Base-by-base conservation (phyloP, 2,888 invertebrate species). In the Taenaris catops region DNA sequence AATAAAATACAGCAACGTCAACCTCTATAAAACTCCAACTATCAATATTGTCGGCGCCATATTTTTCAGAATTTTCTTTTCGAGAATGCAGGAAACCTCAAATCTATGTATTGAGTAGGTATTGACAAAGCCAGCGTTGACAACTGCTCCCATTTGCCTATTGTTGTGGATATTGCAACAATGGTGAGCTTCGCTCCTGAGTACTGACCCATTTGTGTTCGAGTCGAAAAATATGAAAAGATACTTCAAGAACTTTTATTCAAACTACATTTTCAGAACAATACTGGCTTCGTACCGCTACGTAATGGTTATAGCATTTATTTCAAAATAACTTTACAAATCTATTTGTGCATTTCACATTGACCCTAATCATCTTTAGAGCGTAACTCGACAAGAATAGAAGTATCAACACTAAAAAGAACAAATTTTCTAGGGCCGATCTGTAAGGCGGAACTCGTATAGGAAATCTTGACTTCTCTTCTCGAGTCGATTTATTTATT, bases 51-150 rank as follows among this genome's bases (percentile, higher is more conserved):
- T 8, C n/a, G 14, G 20, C 20, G 8, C 29, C 8, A 17, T 14
- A 23, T 29, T 14, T 8, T 16, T 21, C 44, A 47, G 49, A 58
- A 60, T 69, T 67, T 70, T 68, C 67, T 64, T 68, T 68, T 56
- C 48, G 59, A 54, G 48, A 67, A 69, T 60, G 55, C 49, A 52
- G 55, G 58, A 67, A 72, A 46, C 69, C 68, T 65, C 63, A 67
- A 67, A 76, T 69, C 63, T 61, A 58, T 64, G 63, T 55, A 75
- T 73, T 65, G 68, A 67, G 59, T 63, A 58, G 65, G 62, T 63
- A 73, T 67, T 67, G 68, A 76, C 73, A 75, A 76, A 69, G 67
- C 63, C 55, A 49, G 44, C 49, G 51, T 58, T 64, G 69, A 70
- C 75, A 68, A 63, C 72, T 63, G 69, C 63, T 64, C 68, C 50